Conservation (phyloP, 2,113 vertebrate genomes). For the Tenrec ecaudatus region DNA sequence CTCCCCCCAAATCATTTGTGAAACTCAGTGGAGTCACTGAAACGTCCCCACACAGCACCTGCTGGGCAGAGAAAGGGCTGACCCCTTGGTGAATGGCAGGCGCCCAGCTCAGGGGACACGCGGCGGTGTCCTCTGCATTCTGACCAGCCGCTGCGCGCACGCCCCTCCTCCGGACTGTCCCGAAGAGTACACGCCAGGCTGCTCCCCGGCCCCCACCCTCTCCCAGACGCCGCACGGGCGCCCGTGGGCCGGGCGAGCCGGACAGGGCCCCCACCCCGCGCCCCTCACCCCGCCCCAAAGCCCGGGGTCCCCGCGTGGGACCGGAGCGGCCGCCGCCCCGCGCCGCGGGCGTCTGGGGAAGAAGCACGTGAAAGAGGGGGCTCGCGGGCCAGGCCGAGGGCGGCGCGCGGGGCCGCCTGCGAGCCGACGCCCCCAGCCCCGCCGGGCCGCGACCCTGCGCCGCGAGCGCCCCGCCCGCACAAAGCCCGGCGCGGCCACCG, state of each 20-base stretch:
- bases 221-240: background rate
- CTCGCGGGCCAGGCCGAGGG: too few species aligned
- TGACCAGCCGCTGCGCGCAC: background rate
- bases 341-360: too few species aligned
- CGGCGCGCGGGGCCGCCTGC: slow-evolving; percentile 52
- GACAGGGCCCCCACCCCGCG: background rate
- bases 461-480: slow-evolving; percentile 37
- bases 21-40: slow-evolving; percentile 21
- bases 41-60: slow-evolving; percentile 72
- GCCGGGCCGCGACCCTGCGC: slow-evolving; percentile 53
- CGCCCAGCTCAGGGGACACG: slow-evolving; percentile 33
- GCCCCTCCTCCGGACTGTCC: slow-evolving; percentile 2
- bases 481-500: slow-evolving; percentile 55
- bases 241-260: background rate
- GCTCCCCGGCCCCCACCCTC: background rate
- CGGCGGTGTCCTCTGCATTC: slow-evolving; percentile 24
- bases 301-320: background rate
- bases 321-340: too few species aligned
- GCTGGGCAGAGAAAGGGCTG: background rate
- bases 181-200: slow-evolving; percentile 2
- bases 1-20: slow-evolving; percentile 28
- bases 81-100: slow-evolving; percentile 10
- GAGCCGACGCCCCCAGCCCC: background rate
- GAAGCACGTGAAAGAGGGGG: background rate
- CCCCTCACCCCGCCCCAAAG: background rate